Evolutionary conservation across 2,797 vertebrate genomes (phyloP).

Genomic region (Enteromius trimaculatus): DNA sequence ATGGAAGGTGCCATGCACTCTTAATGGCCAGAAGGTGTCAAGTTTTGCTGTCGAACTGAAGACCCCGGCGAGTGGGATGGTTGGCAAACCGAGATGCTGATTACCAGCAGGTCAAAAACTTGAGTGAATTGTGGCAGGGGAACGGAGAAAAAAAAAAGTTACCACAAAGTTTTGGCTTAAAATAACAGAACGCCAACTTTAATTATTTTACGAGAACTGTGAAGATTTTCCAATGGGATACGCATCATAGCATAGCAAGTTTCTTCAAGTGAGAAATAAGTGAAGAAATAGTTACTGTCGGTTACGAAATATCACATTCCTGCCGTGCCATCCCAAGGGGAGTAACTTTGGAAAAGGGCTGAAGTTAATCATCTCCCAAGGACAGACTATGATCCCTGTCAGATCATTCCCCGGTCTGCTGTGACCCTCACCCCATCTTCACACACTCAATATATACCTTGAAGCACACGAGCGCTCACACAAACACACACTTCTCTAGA

Average conservation of each 20-base stretch:
- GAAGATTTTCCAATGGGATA: not conserved
- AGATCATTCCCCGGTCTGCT: conserved; percentile 56
- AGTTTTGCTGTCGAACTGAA: conserved; percentile 42
- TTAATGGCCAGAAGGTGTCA: conserved; percentile 57
- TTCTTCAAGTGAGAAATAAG: conserved; percentile 16
- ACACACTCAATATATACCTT: conserved; percentile 58
- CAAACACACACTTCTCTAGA: conserved; percentile 59
- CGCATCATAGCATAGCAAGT: not conserved
- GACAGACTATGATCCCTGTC: conserved; percentile 56
- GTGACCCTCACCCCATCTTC: conserved; percentile 48
- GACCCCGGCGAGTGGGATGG: conserved; percentile 41
- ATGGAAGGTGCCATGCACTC: conserved; percentile 52
- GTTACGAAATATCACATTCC: conserved; percentile 34
- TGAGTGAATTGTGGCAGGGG: conserved; percentile 38
- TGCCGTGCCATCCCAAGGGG: conserved; percentile 41
- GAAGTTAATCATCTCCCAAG: conserved; percentile 63
- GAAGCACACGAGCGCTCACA: conserved; percentile 60
- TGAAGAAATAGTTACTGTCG: conserved; percentile 16
- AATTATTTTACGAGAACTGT: conserved; percentile 8
- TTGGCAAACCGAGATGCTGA: conserved; percentile 41
- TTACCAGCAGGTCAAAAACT: conserved; percentile 52
- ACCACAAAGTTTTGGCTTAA: conserved; percentile 15
- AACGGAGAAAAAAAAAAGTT: conserved; percentile 1
- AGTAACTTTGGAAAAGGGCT: conserved; percentile 43
- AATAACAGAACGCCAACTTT: conserved; percentile 16